Percentiles rank a stretch among this genome's conserved stretches.
Conservation (phyloP, 2,888 invertebrate species). For the Ctenicera cuprea region DNA sequence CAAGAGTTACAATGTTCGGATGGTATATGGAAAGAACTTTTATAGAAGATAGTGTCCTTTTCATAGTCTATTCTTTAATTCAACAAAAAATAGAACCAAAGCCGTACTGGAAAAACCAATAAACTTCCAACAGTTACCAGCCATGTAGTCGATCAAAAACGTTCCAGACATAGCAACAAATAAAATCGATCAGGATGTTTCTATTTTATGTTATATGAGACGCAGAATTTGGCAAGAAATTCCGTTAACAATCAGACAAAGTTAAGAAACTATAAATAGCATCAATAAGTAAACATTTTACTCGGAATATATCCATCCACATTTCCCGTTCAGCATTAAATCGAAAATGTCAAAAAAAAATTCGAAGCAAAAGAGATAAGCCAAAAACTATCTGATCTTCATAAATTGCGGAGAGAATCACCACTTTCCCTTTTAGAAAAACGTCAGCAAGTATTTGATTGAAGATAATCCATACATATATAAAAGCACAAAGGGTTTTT, state of each 20-base stretch:
- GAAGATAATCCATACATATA: too few relatives aligned
- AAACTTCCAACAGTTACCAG: background rate
- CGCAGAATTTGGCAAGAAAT: too few relatives aligned
- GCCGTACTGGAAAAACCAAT: background rate
- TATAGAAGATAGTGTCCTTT: conserved; percentile 1
- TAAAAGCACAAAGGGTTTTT: too few relatives aligned
- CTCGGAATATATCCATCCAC: too few relatives aligned
- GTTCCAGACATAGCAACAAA: too few relatives aligned
- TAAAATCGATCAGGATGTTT: too few relatives aligned
- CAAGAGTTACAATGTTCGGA: conserved; percentile 20
- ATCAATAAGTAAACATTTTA: too few relatives aligned
- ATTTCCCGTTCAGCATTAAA: too few relatives aligned
- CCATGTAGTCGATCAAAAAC: too few relatives aligned
- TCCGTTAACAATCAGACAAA: too few relatives aligned
- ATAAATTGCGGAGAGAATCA: conserved; percentile 8
- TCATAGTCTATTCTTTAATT: conserved; percentile 13
- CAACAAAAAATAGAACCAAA: background rate
- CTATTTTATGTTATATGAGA: too few relatives aligned
- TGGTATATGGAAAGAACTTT: conserved; percentile 12
- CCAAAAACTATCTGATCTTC: conserved; percentile 19
- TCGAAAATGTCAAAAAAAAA: background rate
- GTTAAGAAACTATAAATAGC: too few relatives aligned
- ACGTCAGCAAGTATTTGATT: conserved; percentile 28
- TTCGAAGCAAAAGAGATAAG: background rate
- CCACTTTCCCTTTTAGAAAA: background rate